Conservation (phyloP, 1,140 invertebrate species). For the Lanistes nyassanus region DNA sequence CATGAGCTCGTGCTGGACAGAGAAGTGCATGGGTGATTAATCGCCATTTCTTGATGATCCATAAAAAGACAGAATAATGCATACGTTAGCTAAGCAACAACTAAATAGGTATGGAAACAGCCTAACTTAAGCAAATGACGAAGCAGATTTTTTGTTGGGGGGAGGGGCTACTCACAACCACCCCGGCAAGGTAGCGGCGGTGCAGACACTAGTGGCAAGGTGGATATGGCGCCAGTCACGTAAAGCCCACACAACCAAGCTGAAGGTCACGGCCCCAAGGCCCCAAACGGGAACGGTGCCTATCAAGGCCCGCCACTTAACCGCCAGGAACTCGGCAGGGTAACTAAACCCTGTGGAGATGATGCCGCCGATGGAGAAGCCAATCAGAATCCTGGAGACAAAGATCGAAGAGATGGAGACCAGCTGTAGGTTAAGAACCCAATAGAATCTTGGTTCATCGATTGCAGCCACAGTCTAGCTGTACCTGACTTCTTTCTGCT, state of each 20-base stretch:
- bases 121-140: too few relatives aligned
- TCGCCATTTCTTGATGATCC: too few relatives aligned
- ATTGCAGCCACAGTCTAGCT: background rate
- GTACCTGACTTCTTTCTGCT: too few relatives aligned
- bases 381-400: constrained; percentile 29
- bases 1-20: too few relatives aligned
- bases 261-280: constrained; percentile 13
- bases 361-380: constrained; percentile 32
- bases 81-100: too few relatives aligned
- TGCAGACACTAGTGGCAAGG: constrained; percentile 13
- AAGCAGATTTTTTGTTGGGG: too few relatives aligned
- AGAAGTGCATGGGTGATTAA: too few relatives aligned
- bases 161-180: constrained; percentile 20
- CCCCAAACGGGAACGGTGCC: constrained; percentile 22
- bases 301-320: constrained; percentile 33
- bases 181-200: background rate
- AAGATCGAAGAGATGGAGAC: background rate
- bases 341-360: constrained; percentile 29
- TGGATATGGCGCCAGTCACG: constrained; percentile 34
- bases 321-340: constrained; percentile 39
- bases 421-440: background rate
- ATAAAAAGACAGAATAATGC: too few relatives aligned
- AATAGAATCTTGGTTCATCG: background rate
- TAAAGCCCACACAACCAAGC: constrained; percentile 11
- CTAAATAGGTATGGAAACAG: too few relatives aligned